Conservation (phyloP, 2,113 vertebrate genomes). For the Rhinopomastus cyanomelas region DNA sequence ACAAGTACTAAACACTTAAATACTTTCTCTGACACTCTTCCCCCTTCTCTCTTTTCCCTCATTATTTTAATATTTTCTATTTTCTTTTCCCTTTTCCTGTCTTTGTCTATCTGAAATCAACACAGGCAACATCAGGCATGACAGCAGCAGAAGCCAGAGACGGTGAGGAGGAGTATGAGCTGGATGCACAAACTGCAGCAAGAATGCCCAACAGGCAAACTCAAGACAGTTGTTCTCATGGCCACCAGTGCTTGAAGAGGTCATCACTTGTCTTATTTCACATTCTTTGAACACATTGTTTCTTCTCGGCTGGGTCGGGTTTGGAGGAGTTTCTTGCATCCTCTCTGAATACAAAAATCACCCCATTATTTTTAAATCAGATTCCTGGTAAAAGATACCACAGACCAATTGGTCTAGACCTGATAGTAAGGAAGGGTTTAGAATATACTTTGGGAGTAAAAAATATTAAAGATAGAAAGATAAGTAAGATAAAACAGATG, state of each 20-base stretch:
- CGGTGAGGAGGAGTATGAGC: neutral
- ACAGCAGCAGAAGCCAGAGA: neutral
- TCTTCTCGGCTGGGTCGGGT: neutral
- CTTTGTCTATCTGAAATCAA: neutral
- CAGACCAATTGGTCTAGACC: neutral
- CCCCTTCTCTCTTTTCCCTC: fast-evolving
- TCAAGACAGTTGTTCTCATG: neutral
- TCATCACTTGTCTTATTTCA: neutral
- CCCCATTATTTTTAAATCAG: neutral
- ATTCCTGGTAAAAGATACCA: neutral
- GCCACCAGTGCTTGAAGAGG: neutral
- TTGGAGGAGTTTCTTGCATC: neutral
- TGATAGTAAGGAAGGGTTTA: neutral
- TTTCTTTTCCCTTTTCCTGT: neutral
- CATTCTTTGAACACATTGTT: neutral
- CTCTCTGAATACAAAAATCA: neutral
- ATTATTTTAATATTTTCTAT: neutral
- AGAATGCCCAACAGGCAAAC: neutral
- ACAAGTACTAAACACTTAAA: neutral
- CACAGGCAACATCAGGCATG: neutral
- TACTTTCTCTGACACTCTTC: neutral
- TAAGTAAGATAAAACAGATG: neutral
- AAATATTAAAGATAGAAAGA: neutral
- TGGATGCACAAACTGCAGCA: neutral
- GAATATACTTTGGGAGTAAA: neutral